Conservation (phyloP, 2,888 invertebrate species). For the Meliscaeva auricollis region DNA sequence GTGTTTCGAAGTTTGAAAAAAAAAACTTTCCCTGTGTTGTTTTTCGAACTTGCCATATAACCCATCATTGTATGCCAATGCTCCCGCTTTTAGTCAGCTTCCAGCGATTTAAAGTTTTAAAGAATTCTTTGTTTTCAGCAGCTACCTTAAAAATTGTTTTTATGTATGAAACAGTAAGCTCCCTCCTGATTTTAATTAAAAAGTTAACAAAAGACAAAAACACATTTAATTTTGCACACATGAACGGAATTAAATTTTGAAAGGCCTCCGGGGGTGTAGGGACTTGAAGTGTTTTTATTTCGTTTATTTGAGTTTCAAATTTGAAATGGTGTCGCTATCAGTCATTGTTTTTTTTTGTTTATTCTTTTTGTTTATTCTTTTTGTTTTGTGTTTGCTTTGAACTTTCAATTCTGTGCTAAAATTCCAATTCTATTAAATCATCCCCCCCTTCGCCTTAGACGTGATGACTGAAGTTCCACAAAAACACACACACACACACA, state of each 20-base stretch:
- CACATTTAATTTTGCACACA: slow-evolving; percentile 50
- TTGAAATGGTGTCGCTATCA: slow-evolving; percentile 17
- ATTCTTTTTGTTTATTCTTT: neutral
- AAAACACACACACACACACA: too few relatives aligned
- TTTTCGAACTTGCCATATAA: neutral
- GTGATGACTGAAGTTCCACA: neutral
- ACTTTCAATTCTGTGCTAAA: neutral
- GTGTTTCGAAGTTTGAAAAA: neutral
- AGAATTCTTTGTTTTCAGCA: neutral
- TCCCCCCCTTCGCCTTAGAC: neutral
- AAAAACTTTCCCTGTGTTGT: neutral
- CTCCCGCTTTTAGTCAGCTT: neutral
- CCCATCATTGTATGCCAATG: neutral
- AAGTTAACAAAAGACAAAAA: slow-evolving; percentile 61
- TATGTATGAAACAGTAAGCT: neutral
- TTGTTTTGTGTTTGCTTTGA: neutral
- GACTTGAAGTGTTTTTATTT: slow-evolving; percentile 17
- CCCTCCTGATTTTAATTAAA: slow-evolving; percentile 59
- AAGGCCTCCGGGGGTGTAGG: neutral
- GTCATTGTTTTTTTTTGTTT: neutral
- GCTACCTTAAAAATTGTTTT: neutral
- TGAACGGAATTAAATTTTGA: slow-evolving; percentile 53
- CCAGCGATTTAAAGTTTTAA: neutral
- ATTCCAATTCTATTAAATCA: neutral
- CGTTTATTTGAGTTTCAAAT: slow-evolving; percentile 20